Percentiles rank a stretch among this genome's conserved stretches.
phyloP scores from a whole-genome alignment of 1,140 invertebrate species.

The Apis dorsata region DNA sequence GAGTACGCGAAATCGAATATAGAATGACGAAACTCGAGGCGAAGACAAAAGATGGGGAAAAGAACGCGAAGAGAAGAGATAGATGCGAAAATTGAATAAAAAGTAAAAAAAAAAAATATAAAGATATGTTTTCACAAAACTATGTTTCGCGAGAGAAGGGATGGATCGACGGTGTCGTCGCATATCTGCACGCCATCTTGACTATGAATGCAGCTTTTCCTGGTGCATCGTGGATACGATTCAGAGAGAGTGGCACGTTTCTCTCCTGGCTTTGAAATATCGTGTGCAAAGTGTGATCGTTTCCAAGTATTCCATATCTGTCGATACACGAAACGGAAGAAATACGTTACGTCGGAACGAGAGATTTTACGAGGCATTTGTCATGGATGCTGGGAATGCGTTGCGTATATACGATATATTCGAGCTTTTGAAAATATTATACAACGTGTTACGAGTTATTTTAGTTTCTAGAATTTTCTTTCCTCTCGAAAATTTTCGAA shows the following conservation, averaged over 20 bases:
- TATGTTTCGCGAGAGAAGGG: constrained; percentile 18
- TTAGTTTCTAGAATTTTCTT: neutral
- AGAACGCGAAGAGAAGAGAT: neutral
- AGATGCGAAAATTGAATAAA: neutral
- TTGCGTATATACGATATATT: too few species aligned
- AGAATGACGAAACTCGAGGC: neutral
- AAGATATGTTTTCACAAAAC: neutral
- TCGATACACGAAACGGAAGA: neutral
- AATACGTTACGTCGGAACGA: neutral
- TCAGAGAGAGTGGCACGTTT: constrained; percentile 50
- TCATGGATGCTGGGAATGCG: neutral
- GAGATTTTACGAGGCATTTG: neutral
- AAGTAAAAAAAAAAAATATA: neutral
- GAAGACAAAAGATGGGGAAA: too few species aligned
- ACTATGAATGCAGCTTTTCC: constrained; percentile 43
- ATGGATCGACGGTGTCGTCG: constrained; percentile 13
- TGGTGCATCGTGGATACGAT: constrained; percentile 35
- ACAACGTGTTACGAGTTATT: too few species aligned
- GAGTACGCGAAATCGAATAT: neutral
- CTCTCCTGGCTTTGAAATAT: constrained; percentile 1
- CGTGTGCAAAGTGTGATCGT: neutral
- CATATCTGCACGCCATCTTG: constrained; percentile 34
- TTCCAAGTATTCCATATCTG: neutral
- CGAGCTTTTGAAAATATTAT: too few species aligned
- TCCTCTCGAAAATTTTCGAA: too few species aligned